Conservation (phyloP, 2,797 vertebrate genomes). For the Falco berigora region DNA sequence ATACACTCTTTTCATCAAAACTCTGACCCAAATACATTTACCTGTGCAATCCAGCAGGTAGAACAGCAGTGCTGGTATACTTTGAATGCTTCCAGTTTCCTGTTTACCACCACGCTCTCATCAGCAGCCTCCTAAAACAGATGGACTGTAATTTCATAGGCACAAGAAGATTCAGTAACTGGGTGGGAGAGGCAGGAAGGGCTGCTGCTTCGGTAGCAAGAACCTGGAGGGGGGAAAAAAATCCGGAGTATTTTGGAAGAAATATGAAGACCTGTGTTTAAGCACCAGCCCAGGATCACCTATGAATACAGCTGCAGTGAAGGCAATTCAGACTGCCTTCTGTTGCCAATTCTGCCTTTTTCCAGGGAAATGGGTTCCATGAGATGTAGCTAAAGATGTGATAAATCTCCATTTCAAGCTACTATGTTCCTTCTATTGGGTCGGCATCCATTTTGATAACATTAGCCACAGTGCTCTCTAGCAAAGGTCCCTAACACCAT, state of each 20-base stretch:
- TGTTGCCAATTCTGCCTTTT: not conserved
- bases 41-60: not conserved
- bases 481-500: not conserved
- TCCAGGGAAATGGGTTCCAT: not conserved
- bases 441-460: not conserved
- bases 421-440: not conserved
- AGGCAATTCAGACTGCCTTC: not conserved
- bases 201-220: not conserved
- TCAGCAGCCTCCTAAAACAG: not conserved
- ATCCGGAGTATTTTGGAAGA: not conserved
- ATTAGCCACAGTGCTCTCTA: not conserved
- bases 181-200: not conserved
- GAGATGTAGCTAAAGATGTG: not conserved
- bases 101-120: not conserved
- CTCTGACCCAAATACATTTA: not conserved
- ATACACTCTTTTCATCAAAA: not conserved
- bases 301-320: not conserved
- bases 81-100: not conserved
- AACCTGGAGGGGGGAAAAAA: not conserved
- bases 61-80: not conserved
- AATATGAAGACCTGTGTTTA: not conserved
- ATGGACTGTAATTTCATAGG: not conserved
- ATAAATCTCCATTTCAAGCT: not conserved
- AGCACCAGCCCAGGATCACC: not conserved
- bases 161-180: not conserved